Evolutionary conservation across 2,113 vertebrate species (phyloP), one percentile per base, ranked within the genome.

Genomic region (Oreochromis spilurus): DNA sequence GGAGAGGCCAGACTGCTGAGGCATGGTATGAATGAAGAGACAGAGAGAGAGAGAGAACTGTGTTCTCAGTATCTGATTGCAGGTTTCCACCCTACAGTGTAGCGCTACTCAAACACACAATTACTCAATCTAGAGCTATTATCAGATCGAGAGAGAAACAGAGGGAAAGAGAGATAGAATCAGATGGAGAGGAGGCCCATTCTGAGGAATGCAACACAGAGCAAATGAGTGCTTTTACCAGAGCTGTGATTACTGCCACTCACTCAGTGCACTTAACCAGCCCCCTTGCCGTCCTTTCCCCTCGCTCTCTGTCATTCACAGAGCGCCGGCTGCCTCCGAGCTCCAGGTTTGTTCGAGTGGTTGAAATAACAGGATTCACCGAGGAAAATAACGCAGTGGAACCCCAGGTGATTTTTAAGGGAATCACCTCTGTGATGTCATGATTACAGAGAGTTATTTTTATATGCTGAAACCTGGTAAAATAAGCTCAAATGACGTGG

Each of bases 51-150:
- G 82, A 62, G 82, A 92, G 88, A 92, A 83, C 85, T 48, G 50
- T 86, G 82, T 84, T 91, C 87, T 93, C 82, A 31, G 83, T 88
- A 92, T 95, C 92, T 96, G 95, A 97, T 97, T 96, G 95, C 93
- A 95, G 95, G 92, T 95, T 77, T 96, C 93, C 93, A 94, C 94
- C 93, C 90, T 88, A 93, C 91, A 93, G 95, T 91, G 89, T 92
- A 91, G 92, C 93, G 87, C 91, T 91, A 90, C 94, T 96, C 94
- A 96, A 96, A 96, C 96, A 94, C 92, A 93, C 96, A 96, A 96
- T 97, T 96, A 96, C 94, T 95, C 95, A 96, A 96, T 96, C 95
- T 94, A 91, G 92, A 92, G 94, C 95, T 95, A 95, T 96, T 96
- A 96, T 95, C 92, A 94, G 92, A 91, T 88, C 91, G 92, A 89